Evolutionary conservation across 2,797 vertebrate genomes (phyloP).

Genomic region (Ceryle rudis): DNA sequence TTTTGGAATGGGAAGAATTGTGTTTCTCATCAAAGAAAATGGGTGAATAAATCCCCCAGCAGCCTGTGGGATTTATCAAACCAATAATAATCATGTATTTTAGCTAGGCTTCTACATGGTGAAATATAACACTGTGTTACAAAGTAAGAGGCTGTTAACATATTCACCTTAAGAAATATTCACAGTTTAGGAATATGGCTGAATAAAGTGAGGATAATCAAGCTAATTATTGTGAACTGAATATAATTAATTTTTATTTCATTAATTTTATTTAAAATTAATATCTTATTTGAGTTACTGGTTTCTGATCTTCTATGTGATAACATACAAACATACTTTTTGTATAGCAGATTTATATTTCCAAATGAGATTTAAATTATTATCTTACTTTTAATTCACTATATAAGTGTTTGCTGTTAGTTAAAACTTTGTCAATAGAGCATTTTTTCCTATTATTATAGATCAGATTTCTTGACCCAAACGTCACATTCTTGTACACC

Average conservation of each 20-base stretch:
- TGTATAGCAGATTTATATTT: slow-evolving; percentile 19
- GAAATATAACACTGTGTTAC: neutral
- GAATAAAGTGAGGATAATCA: neutral
- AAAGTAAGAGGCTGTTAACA: neutral
- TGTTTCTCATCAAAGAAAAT: neutral
- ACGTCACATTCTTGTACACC: neutral
- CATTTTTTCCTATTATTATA: neutral
- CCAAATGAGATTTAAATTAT: neutral
- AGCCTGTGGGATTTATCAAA: neutral
- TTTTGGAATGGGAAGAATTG: neutral
- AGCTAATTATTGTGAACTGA: neutral
- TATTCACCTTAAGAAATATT: neutral
- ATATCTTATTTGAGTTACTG: slow-evolving; percentile 15
- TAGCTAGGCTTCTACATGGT: neutral
- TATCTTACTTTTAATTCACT: slow-evolving; percentile 32
- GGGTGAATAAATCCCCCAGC: neutral
- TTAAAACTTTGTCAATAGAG: neutral
- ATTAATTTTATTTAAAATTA: too few species aligned
- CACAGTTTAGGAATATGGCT: neutral
- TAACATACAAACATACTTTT: neutral
- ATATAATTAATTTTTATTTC: too few species aligned
- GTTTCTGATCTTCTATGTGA: slow-evolving; percentile 21
- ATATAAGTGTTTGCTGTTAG: neutral
- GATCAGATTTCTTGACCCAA: neutral
- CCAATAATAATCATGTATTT: neutral